Conservation (phyloP, 2,888 invertebrate species). For the Autographa pulchrina region DNA sequence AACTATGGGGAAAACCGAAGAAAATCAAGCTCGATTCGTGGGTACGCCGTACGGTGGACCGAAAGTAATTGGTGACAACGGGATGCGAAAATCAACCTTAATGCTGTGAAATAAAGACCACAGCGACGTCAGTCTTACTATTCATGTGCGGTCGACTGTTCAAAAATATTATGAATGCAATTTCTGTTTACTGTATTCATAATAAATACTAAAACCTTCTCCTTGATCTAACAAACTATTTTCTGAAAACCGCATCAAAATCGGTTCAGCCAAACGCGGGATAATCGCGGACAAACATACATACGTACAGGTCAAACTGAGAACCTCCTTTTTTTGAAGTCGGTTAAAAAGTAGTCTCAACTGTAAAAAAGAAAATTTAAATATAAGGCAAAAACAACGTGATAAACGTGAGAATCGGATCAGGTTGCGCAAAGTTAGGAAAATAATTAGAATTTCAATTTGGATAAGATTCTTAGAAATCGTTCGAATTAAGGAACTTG, state of each 20-base stretch:
- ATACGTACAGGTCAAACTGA: too few species aligned
- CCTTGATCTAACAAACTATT: too few species aligned
- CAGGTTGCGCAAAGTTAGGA: too few species aligned
- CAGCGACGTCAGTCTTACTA: background rate
- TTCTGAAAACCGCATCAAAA: too few species aligned
- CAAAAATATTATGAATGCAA: background rate
- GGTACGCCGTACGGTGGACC: slow-evolving; percentile 16
- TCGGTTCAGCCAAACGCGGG: too few species aligned
- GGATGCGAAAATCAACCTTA: background rate
- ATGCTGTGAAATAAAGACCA: background rate
- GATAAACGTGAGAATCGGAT: background rate
- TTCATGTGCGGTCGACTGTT: background rate
- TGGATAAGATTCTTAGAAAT: too few species aligned
- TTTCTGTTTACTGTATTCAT: background rate
- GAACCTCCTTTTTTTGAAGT: too few species aligned
- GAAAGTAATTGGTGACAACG: slow-evolving; percentile 21
- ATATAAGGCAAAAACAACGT: background rate
- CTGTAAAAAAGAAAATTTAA: background rate
- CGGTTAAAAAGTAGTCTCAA: background rate
- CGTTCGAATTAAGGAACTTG: too few species aligned
- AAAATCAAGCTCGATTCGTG: slow-evolving; percentile 15
- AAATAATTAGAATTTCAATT: too few species aligned
- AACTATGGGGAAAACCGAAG: slow-evolving; percentile 36
- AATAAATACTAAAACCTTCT: too few species aligned
- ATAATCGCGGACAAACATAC: too few species aligned